These are phyloP conservation scores for Phoeniculus purpureus DNA, from an alignment of 2,797 vertebrate genomes.

Conservation along the genomic window DNA sequence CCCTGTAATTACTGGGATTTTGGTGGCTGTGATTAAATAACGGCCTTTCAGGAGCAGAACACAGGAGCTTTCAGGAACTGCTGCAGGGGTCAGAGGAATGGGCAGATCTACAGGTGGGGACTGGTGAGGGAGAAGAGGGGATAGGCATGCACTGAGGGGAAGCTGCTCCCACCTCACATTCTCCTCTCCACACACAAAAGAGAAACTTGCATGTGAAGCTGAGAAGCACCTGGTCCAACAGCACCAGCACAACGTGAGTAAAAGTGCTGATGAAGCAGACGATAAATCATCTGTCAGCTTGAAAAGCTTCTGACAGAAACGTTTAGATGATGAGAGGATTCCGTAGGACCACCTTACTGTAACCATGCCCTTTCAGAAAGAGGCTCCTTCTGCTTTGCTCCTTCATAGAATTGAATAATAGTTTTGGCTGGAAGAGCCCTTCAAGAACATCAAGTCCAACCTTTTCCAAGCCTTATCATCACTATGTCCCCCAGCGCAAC, in stretches of 20 bases:
- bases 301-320: background rate
- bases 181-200: background rate
- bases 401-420: background rate
- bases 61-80: constrained; percentile 75
- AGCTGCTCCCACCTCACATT: background rate
- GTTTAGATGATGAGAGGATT: background rate
- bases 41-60: constrained; percentile 69
- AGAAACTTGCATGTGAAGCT: background rate
- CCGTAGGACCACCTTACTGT: background rate
- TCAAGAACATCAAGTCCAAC: too few species aligned
- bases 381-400: background rate
- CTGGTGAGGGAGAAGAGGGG: constrained; percentile 2
- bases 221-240: background rate
- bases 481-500: too few species aligned
- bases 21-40: constrained; percentile 52
- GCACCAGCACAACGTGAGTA: constrained; percentile 14
- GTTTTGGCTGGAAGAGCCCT: too few species aligned
- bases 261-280: background rate
- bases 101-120: constrained; percentile 60
- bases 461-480: too few species aligned
- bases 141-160: constrained; percentile 29
- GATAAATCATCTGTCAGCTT: background rate
- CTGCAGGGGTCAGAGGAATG: constrained; percentile 33
- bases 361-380: background rate
- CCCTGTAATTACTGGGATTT: constrained; percentile 69